phyloP scores from a whole-genome alignment of 2,797 vertebrate species.

The Smutsia temminckii region DNA sequence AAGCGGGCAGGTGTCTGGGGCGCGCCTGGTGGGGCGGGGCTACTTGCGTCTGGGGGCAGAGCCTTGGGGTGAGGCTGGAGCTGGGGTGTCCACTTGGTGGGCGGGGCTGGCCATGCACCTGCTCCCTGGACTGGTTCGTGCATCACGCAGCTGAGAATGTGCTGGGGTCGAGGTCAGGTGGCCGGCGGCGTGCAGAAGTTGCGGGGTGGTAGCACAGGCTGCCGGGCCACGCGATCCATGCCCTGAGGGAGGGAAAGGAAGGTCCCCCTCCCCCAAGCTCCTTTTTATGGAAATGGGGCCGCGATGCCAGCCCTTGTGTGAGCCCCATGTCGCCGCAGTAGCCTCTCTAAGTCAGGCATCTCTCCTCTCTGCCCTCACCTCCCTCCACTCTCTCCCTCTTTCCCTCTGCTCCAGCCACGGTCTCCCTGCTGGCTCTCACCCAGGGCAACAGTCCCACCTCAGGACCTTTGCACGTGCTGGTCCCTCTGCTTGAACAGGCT shows the following conservation, averaged over 20 bases:
- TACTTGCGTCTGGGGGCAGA: neutral
- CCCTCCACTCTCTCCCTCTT: neutral
- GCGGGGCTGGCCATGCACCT: no score
- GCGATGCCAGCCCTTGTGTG: no score
- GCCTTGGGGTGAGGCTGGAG: no score
- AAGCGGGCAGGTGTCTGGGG: neutral
- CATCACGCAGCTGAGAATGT: rapidly evolving
- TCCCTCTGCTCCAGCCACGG: neutral
- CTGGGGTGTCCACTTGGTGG: no score
- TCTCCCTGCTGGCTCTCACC: neutral
- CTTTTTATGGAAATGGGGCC: neutral
- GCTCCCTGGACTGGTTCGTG: no score
- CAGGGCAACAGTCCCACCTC: neutral
- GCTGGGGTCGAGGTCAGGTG: neutral
- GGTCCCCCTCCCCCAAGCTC: neutral
- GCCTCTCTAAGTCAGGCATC: neutral
- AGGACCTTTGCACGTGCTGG: neutral
- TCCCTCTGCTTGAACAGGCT: neutral
- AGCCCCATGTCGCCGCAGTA: neutral
- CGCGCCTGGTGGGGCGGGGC: rapidly evolving
- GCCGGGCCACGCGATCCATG: conserved; percentile 79
- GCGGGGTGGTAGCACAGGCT: conserved; percentile 81
- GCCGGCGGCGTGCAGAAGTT: conserved; percentile 81
- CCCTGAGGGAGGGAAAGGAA: conserved; percentile 78
- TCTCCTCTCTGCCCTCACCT: neutral